These are phyloP conservation scores for Cydia fagiglandana DNA, from an alignment of 1,140 invertebrate species.

Conservation along the genomic window DNA sequence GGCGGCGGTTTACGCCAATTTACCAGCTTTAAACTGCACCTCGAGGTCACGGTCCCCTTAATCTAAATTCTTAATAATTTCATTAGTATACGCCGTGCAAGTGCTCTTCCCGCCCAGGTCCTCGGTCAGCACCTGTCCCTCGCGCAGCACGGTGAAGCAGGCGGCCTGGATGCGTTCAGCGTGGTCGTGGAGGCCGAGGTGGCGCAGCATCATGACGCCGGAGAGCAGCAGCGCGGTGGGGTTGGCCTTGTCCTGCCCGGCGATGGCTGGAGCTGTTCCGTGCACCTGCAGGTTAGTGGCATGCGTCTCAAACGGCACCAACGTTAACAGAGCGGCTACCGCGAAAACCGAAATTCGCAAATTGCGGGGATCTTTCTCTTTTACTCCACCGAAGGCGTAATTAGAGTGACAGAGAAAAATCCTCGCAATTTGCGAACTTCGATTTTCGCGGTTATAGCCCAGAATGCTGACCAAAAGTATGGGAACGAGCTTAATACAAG, in stretches of 20 bases:
- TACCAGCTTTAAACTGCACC: too few relatives aligned
- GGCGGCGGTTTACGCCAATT: too few relatives aligned
- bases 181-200: slow-evolving; percentile 91
- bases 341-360: too few relatives aligned
- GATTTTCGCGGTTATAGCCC: too few relatives aligned
- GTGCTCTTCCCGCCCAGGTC: slow-evolving; percentile 91
- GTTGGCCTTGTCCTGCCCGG: slow-evolving; percentile 98
- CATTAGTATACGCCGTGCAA: slow-evolving; percentile 59
- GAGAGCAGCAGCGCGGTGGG: slow-evolving; percentile 98
- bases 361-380: too few relatives aligned
- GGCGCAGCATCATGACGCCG: slow-evolving; percentile 98
- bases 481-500: too few relatives aligned
- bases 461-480: too few relatives aligned
- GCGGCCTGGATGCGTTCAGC: slow-evolving; percentile 93
- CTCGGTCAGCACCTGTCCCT: slow-evolving; percentile 91
- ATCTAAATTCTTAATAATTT: slow-evolving; percentile 51
- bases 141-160: slow-evolving; percentile 94
- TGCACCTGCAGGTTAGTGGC: slow-evolving; percentile 86
- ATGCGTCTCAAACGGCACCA: slow-evolving; percentile 1
- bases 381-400: too few relatives aligned
- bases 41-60: not conserved
- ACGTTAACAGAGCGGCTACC: too few relatives aligned
- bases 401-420: too few relatives aligned
- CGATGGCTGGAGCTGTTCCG: slow-evolving; percentile 99
- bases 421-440: too few relatives aligned